A percentile compares a stretch with the other conserved stretches of the same genome.
Evolutionary conservation across 2,113 vertebrate genomes (phyloP).

Genomic region (Atrichornis clamosus): DNA sequence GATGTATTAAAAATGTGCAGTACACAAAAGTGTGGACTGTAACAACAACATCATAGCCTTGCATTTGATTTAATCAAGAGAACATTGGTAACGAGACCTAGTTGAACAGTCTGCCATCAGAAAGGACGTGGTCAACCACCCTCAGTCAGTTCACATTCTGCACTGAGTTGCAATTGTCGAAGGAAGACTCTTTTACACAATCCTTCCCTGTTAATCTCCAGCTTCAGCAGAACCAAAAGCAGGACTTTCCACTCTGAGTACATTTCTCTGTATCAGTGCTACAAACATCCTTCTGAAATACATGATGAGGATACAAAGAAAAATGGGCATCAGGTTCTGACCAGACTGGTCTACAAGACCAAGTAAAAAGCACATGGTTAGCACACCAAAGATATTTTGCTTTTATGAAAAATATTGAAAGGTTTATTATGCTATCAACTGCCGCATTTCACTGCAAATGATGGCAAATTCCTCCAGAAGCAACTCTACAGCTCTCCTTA

Average conservation of each 20-base stretch:
- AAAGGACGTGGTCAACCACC: not conserved
- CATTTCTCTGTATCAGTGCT: not conserved
- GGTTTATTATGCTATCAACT: not conserved
- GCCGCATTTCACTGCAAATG: not conserved
- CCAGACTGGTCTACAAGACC: not conserved
- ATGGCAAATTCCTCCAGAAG: not conserved
- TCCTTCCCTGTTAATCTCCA: not conserved
- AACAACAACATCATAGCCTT: not conserved
- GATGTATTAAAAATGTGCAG: not conserved
- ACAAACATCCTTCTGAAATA: not conserved
- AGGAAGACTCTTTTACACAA: not conserved
- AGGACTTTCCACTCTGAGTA: not conserved
- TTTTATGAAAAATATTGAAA: not conserved
- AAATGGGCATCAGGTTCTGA: not conserved
- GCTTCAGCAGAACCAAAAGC: not conserved
- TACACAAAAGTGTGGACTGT: not conserved
- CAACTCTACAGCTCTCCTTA: not conserved
- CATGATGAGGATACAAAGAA: not conserved
- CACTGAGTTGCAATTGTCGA: not conserved
- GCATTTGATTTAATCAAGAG: not conserved
- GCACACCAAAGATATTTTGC: not conserved
- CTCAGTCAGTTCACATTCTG: not conserved
- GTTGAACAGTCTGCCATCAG: not conserved
- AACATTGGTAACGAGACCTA: not conserved
- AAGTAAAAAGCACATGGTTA: not conserved